Evolutionary conservation across 2,797 vertebrate species (phyloP).

Genomic region (Chloroceryle amazona): DNA sequence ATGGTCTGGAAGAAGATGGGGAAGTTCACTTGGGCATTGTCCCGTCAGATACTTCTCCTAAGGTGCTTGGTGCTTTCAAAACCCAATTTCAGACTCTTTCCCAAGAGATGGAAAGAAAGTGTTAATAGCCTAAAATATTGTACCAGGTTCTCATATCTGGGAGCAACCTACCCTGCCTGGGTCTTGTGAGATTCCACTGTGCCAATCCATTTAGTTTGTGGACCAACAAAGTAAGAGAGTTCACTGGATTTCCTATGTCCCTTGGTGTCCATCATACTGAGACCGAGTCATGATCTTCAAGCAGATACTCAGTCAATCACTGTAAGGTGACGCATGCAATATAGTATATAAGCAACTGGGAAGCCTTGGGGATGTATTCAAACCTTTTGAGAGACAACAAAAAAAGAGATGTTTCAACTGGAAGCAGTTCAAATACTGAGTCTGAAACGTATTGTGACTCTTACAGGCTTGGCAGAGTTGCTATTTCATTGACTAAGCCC

Average conservation of each 20-base stretch:
- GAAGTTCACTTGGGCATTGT: not conserved
- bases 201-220: not conserved
- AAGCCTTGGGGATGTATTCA: not conserved
- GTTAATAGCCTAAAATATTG: not conserved
- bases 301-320: not conserved
- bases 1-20: not conserved
- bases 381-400: not conserved
- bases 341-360: not conserved
- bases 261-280: not conserved
- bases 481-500: not conserved
- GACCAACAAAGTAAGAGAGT: not conserved
- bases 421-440: not conserved
- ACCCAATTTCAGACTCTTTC: not conserved
- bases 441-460: not conserved
- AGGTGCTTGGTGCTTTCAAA: not conserved
- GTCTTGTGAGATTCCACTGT: not conserved
- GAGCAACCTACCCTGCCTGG: not conserved
- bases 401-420: not conserved
- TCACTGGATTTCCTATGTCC: not conserved
- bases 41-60: not conserved
- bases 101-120: not conserved
- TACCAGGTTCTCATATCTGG: not conserved
- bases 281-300: not conserved
- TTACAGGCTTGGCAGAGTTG: not conserved
- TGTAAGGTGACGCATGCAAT: rapidly evolving